Base-by-base conservation (phyloP, 2,797 vertebrate genomes). In the Chelidonichthys spinosus region DNA sequence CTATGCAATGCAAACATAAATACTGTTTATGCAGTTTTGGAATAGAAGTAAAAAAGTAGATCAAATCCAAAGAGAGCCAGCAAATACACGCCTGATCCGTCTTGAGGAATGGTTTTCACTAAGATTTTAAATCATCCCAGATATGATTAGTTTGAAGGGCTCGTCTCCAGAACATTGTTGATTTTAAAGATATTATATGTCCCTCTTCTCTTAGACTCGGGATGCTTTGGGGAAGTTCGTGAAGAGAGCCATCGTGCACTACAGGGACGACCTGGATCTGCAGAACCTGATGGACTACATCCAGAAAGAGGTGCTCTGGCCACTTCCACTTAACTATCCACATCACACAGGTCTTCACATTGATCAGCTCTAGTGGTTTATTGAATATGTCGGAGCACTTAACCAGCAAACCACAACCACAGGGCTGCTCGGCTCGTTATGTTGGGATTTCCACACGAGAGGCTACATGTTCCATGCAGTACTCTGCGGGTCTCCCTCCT, bases 261-360 rank as follows among this genome's bases (percentile, higher is more conserved):
- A 95, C 81, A 88, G 93, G 71, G 95, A 95, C 49, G 95, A 95
- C 88, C 86, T 94, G 88, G 95, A 96, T 89, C 91, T 96, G 78
- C 94, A 95, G 83, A 95, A 95, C 87, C 89, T 95, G 84, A 94
- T 95, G 93, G 95, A 96, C 83, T 94, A 95, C 88, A 94, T 95
- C 67, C 95, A 96, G 82, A 94, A 93, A 90, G 93, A 95, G 95
- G 95, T 93, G 72, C 52, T 54, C 17, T 9, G 63, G 61, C 66
- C 71, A 69, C 0, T 75, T 77, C 52, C 54, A 62, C 53, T 65
- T 15, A 59, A 13, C 49, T 11, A 52, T 59, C 33, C 63, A 11
- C 61, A 66, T 71, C 56, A 64, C 74, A 66, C 18, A 18, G 11
- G 14, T 35, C 62, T 56, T 4, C 13, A 50, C 32, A 82, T 15